A percentile compares a stretch with the other conserved stretches of the same genome.
These are phyloP conservation scores for Nycticryphes semicollaris DNA, from an alignment of 2,113 vertebrate genomes.

Conservation along the genomic window DNA sequence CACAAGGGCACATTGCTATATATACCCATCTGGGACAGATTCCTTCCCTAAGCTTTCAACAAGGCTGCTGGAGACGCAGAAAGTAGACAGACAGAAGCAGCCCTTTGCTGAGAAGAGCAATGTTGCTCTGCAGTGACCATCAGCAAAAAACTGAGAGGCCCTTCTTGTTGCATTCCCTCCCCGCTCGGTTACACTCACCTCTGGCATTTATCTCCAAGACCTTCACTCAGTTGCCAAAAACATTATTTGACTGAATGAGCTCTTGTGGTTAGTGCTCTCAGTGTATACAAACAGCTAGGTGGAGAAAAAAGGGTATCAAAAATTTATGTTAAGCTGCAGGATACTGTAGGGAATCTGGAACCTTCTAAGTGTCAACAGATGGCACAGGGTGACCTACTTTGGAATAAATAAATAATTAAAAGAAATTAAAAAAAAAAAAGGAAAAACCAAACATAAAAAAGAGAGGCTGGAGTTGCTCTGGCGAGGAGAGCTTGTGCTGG, in stretches of 20 bases:
- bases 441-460: neutral
- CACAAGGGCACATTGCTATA: no score
- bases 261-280: neutral
- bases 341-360: neutral
- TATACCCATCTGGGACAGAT: neutral
- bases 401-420: neutral
- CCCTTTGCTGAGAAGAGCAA: neutral
- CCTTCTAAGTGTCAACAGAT: neutral
- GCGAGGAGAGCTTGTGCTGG: neutral
- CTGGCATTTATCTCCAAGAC: neutral
- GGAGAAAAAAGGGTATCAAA: neutral
- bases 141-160: neutral
- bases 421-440: neutral
- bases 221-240: neutral
- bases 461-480: neutral
- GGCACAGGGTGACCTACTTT: constrained; percentile 22
- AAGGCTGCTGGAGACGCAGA: neutral
- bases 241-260: neutral
- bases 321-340: neutral
- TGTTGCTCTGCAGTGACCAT: neutral
- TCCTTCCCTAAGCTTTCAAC: neutral
- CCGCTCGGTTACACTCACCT: neutral
- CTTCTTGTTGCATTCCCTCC: neutral
- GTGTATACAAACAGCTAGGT: neutral
- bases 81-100: neutral